These are phyloP conservation scores for Linepithema humile DNA, from an alignment of 1,140 invertebrate genomes.

Conservation along the genomic window DNA sequence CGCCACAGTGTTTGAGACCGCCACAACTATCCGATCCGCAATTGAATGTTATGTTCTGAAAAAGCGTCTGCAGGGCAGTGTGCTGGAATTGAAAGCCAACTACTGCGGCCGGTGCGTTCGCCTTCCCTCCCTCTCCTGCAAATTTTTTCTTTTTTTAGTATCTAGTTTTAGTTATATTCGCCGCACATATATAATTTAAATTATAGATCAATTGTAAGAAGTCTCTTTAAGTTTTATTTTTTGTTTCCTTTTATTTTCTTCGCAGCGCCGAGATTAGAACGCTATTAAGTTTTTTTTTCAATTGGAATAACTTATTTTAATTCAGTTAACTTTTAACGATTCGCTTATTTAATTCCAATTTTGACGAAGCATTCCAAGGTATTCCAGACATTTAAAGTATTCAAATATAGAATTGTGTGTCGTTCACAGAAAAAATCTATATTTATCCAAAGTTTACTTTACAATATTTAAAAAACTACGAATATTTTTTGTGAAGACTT, in stretches of 20 bases:
- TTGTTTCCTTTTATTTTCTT: no score
- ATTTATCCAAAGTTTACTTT: no score
- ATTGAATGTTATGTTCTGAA: slow-evolving; percentile 91
- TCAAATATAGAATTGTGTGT: no score
- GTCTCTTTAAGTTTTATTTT: background rate
- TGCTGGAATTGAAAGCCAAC: slow-evolving; percentile 96
- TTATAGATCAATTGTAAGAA: background rate
- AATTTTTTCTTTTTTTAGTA: slow-evolving; percentile 17
- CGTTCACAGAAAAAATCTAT: no score
- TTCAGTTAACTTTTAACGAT: no score
- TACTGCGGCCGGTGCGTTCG: slow-evolving; percentile 93
- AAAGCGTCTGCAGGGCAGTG: slow-evolving; percentile 89
- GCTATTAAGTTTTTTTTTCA: background rate
- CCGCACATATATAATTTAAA: background rate
- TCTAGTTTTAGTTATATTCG: background rate
- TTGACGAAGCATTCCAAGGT: no score
- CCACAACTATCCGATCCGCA: slow-evolving; percentile 84
- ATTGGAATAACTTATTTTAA: no score
- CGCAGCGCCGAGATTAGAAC: background rate
- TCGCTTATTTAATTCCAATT: no score
- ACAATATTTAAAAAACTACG: no score
- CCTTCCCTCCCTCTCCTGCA: slow-evolving; percentile 81
- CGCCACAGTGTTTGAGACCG: slow-evolving; percentile 88
- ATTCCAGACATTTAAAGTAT: no score
- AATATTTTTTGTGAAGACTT: no score